phyloP scores from a whole-genome alignment of 2,113 vertebrate species.

The Hipposideros armiger region DNA sequence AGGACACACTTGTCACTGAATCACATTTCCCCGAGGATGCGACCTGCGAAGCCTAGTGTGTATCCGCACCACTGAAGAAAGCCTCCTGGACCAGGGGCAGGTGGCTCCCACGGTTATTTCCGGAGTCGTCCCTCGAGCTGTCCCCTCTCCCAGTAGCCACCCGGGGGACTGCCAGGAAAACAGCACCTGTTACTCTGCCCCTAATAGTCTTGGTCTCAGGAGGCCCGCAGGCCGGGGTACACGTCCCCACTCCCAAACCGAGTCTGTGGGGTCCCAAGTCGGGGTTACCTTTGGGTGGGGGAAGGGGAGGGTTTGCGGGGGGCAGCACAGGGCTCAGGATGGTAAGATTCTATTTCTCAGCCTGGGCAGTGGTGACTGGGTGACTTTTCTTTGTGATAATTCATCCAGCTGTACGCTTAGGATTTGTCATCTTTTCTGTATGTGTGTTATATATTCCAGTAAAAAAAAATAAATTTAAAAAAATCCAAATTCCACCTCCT shows the following conservation, averaged over 20 bases:
- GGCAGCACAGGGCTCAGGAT: neutral
- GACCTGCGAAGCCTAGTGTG: rapidly evolving
- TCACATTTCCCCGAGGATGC: neutral
- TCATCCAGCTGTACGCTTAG: no score
- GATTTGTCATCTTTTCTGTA: neutral
- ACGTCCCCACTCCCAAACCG: rapidly evolving
- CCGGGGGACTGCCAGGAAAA: neutral
- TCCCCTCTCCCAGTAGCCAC: neutral
- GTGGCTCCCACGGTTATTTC: neutral
- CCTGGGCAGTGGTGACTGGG: no score
- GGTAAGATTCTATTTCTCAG: neutral
- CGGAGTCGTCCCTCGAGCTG: neutral
- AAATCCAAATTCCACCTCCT: neutral
- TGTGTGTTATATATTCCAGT: neutral
- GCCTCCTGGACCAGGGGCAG: no score
- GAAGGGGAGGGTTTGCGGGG: neutral
- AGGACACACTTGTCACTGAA: neutral
- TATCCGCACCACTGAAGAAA: neutral
- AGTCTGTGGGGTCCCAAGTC: neutral
- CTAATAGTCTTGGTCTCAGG: neutral
- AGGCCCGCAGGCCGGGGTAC: neutral
- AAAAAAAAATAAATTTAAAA: neutral
- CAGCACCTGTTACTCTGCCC: no score
- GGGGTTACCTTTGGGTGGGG: neutral
- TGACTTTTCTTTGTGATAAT: neutral